Base-by-base conservation (phyloP, 2,113 vertebrate genomes). In the Turdus rufiventris region DNA sequence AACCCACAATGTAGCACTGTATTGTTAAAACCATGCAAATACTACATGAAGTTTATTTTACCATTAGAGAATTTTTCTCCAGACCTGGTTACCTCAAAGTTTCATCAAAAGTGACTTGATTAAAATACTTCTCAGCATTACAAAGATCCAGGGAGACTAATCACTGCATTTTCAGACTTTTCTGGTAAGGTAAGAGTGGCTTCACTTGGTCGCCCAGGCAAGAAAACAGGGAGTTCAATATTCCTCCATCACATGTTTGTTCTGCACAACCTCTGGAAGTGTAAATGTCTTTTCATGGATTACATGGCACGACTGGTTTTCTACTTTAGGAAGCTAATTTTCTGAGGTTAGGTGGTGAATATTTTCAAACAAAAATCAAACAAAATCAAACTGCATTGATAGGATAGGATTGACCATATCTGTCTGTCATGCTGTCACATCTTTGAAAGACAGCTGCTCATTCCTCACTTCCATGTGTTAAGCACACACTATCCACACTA, bases 401-500 rank as follows among this genome's bases (percentile, higher is more conserved):
- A 68, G 47, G 62, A 75, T 18, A 65, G 63, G 38, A n/a, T 85
- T 84, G 48, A 60, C 43, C 19, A 16, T 91, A 72, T 73, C 85
- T 85, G 9, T 73, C 62, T 79, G 47, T 79, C 70, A 51, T 26
- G 18, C 82, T 89, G 63, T 73, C 81, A 54, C 0, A 1, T 91
- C 71, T 85, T 73, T 83, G 71, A 88, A 88, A 88, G 72, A 56
- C 88, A 88, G 82, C 56, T 96, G 94, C 56, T 95, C 78, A 91
- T 93, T 96, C 75, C 71, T 91, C 74, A 47, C 74, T 85, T 91
- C 38, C 38, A 82, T 40, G 56, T 88, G 78, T 40, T 90, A 79
- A 96, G 51, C 71, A 51, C 78, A 93, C 47, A 83, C 31, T 58
- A 36, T 31, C 81, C 23, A 48, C 85, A 28, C 47, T 74, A 20